Conservation (phyloP, 1,140 invertebrate species). For the Pomacea maculata region DNA sequence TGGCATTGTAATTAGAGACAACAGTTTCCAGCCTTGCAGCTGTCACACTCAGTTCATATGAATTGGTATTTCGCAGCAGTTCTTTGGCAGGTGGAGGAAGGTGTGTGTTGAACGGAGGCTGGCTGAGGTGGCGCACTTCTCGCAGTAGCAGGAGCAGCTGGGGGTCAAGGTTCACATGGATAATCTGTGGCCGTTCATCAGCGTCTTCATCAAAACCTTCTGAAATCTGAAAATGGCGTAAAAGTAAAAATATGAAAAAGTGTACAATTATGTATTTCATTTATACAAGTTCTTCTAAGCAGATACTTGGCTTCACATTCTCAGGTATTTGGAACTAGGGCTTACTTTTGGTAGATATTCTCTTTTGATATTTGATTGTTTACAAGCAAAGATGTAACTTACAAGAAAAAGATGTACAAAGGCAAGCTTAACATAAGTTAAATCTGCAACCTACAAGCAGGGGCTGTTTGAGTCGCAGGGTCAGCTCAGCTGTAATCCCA, state of each 20-base stretch:
- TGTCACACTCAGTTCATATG: slow-evolving; percentile 54
- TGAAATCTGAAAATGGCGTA: slow-evolving; percentile 45
- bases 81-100: slow-evolving; percentile 57
- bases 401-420: too few relatives aligned
- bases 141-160: slow-evolving; percentile 58
- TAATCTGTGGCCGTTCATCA: slow-evolving; percentile 57
- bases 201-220: slow-evolving; percentile 61
- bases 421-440: too few relatives aligned
- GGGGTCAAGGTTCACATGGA: slow-evolving; percentile 63
- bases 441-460: slow-evolving; percentile 51
- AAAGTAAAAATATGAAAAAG: too few relatives aligned
- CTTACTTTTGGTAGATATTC: too few relatives aligned
- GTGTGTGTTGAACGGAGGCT: slow-evolving; percentile 52
- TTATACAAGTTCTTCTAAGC: too few relatives aligned
- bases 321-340: too few relatives aligned
- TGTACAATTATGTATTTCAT: too few relatives aligned
- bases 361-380: too few relatives aligned
- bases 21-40: slow-evolving; percentile 62
- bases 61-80: slow-evolving; percentile 56
- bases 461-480: slow-evolving; percentile 60
- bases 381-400: too few relatives aligned
- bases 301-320: too few relatives aligned
- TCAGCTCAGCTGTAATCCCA: slow-evolving; percentile 57
- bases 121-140: slow-evolving; percentile 61
- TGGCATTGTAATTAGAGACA: slow-evolving; percentile 64